Evolutionary conservation across 2,888 invertebrate genomes (phyloP).

Genomic region (Pilophorus perplexus): DNA sequence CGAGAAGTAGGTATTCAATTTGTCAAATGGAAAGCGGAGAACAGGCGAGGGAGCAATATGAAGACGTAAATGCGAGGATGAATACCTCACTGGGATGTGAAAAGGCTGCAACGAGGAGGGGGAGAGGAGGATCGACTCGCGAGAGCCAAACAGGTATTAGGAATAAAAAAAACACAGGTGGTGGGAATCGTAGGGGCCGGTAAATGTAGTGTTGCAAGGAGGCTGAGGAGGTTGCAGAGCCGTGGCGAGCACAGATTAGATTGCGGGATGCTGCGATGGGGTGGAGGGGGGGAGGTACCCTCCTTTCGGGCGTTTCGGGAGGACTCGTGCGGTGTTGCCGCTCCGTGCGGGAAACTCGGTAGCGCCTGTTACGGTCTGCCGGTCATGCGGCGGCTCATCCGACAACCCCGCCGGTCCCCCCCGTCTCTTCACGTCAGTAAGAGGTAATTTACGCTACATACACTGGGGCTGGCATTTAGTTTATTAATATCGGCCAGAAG

Average conservation of each 20-base stretch:
- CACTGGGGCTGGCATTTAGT: neutral
- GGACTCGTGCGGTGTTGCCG: constrained; percentile 24
- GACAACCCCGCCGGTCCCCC: constrained; percentile 4
- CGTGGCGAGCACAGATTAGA: constrained; percentile 1
- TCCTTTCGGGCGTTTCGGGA: constrained; percentile 3
- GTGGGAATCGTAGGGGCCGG: neutral
- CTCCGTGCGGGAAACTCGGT: constrained; percentile 25
- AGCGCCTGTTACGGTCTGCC: constrained; percentile 21
- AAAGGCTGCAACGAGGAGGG: no score
- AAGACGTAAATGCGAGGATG: no score
- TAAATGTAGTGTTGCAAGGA: constrained; percentile 16
- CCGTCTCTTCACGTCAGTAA: neutral
- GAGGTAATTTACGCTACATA: constrained; percentile 16
- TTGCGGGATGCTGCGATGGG: neutral
- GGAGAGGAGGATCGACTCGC: no score
- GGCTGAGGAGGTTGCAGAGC: no score
- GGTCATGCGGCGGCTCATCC: neutral
- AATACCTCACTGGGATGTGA: no score
- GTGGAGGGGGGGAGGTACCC: neutral
- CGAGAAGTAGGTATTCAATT: no score
- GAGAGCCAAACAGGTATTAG: constrained; percentile 2
- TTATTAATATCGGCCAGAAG: no score
- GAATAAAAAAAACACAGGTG: neutral
- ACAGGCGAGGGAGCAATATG: no score
- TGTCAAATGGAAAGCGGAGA: no score